These are phyloP conservation scores for Crocodylus rhombifer DNA, from an alignment of 2,797 vertebrate genomes.

Conservation along the genomic window DNA sequence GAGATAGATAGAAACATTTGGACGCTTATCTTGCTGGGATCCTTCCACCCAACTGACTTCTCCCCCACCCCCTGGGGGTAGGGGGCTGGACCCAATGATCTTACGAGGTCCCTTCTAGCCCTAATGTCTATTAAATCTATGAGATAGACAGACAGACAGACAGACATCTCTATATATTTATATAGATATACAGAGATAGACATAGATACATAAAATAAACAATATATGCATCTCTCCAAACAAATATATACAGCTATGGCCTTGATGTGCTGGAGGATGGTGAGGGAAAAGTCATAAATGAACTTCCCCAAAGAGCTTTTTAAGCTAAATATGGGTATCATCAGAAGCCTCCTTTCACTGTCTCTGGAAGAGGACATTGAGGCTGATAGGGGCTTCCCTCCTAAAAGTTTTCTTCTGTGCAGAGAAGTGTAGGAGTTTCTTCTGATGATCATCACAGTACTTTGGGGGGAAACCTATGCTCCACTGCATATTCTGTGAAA, in stretches of 20 bases:
- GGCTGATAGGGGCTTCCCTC: neutral
- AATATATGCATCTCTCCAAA: neutral
- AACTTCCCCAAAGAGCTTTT: neutral
- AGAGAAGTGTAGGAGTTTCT: neutral
- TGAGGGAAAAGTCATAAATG: neutral
- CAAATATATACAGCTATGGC: neutral
- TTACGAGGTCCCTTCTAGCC: too few species aligned
- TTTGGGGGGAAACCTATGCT: neutral
- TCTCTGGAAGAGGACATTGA: neutral
- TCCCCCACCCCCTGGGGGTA: too few species aligned
- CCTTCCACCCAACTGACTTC: too few species aligned
- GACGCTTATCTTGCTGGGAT: too few species aligned
- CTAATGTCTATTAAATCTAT: too few species aligned
- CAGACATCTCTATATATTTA: too few species aligned
- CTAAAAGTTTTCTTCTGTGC: neutral
- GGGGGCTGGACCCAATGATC: too few species aligned
- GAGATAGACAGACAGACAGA: too few species aligned
- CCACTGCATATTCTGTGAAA: neutral
- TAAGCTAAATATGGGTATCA: neutral
- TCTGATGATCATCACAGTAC: neutral
- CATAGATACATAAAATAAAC: neutral
- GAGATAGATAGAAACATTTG: too few species aligned
- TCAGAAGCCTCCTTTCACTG: neutral
- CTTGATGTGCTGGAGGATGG: neutral
- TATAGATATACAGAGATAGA: too few species aligned